Percentiles rank a stretch among this genome's conserved stretches.
phyloP scores from a whole-genome alignment of 2,113 vertebrate genomes.

The Oryzias woworae region DNA sequence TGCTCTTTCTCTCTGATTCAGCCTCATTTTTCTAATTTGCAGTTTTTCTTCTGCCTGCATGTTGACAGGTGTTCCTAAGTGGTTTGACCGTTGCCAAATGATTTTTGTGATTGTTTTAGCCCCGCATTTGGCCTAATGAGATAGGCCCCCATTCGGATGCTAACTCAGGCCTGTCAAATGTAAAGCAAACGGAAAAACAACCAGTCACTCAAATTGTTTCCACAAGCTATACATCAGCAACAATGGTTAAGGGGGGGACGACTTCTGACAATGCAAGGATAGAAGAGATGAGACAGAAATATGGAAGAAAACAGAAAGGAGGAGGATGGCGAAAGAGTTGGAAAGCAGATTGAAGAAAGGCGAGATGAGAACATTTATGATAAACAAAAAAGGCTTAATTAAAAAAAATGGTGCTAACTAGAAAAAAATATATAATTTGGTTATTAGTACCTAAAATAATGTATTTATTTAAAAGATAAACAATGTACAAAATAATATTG shows the following conservation, averaged over 20 bases:
- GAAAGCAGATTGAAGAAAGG: background rate
- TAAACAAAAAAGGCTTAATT: background rate
- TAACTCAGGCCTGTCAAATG: slow-evolving; percentile 91
- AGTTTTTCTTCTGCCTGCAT: slow-evolving; percentile 88
- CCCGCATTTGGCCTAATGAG: slow-evolving; percentile 94
- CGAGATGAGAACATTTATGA: background rate
- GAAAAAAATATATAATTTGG: no score
- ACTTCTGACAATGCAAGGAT: slow-evolving; percentile 13
- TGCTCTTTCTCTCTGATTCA: slow-evolving; percentile 26
- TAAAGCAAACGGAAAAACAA: slow-evolving; percentile 80
- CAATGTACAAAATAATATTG: no score
- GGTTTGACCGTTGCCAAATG: slow-evolving; percentile 90
- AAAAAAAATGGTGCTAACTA: background rate
- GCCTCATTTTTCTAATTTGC: slow-evolving; percentile 75
- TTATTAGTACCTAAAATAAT: no score
- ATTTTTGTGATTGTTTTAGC: slow-evolving; percentile 95
- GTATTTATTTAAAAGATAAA: no score
- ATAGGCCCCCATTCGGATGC: slow-evolving; percentile 91
- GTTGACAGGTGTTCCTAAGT: slow-evolving; percentile 91
- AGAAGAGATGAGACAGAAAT: slow-evolving; percentile 27
- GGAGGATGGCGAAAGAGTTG: background rate
- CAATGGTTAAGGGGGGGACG: slow-evolving; percentile 22
- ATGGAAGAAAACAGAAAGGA: slow-evolving; percentile 4
- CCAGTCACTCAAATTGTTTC: slow-evolving; percentile 49
- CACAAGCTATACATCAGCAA: slow-evolving; percentile 58